Percentiles rank a stretch among this genome's conserved stretches.
Conservation (phyloP, 2,888 invertebrate species). For the Drosophila histrio region DNA sequence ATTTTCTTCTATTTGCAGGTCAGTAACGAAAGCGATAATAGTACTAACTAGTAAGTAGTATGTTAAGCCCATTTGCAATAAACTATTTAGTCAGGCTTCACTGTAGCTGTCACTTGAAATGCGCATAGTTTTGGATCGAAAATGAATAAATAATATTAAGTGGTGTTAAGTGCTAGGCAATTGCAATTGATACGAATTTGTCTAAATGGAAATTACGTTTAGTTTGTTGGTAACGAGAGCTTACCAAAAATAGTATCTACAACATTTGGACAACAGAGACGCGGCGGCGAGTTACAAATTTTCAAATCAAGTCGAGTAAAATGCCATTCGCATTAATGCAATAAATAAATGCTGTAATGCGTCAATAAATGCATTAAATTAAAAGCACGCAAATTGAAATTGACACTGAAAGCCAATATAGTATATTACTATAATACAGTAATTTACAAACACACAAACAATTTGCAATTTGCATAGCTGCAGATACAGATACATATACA, state of each 20-base stretch:
- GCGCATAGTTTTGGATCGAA: neutral
- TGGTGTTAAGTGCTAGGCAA: conserved; percentile 41
- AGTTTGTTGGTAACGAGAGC: conserved; percentile 8
- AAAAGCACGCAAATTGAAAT: conserved; percentile 50
- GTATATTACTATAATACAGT: no score
- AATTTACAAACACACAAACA: neutral
- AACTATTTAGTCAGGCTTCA: conserved; percentile 6
- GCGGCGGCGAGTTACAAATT: neutral
- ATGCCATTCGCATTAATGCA: conserved; percentile 35
- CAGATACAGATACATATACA: neutral
- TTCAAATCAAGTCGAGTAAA: conserved; percentile 23
- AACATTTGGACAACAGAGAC: neutral
- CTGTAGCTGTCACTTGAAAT: conserved; percentile 10
- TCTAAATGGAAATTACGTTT: conserved; percentile 38
- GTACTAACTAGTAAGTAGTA: no score
- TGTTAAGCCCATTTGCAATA: neutral
- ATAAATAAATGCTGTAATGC: conserved; percentile 52
- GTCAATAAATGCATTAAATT: conserved; percentile 52
- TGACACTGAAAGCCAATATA: conserved; percentile 33
- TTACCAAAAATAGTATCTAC: neutral
- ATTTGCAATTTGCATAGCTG: neutral
- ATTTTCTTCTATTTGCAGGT: conserved; percentile 31
- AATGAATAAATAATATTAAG: conserved; percentile 37
- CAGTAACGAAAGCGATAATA: neutral
- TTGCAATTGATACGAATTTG: conserved; percentile 34